These are phyloP conservation scores for Cyrtonyx montezumae DNA, from an alignment of 2,113 vertebrate genomes.

Conservation along the genomic window DNA sequence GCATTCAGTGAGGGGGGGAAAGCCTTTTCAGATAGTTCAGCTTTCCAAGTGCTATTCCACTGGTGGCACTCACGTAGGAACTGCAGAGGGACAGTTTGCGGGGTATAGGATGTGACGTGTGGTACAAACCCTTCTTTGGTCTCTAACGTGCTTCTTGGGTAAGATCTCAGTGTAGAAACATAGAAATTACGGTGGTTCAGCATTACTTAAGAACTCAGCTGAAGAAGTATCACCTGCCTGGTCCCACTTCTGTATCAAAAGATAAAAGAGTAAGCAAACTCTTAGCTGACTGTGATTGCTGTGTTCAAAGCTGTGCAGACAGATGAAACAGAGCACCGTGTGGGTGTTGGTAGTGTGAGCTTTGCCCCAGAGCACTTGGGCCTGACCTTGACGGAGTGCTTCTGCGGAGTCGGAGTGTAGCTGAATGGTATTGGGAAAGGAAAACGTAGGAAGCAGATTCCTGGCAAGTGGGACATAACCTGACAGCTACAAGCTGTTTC, in stretches of 20 bases:
- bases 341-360: not conserved
- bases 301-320: not conserved
- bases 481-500: not conserved
- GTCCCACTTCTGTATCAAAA: not conserved
- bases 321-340: not conserved
- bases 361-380: not conserved
- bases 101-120: not conserved
- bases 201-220: not conserved
- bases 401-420: not conserved
- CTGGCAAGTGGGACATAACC: not conserved
- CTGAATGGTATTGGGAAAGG: not conserved
- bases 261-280: not conserved
- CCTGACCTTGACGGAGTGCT: not conserved
- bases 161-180: not conserved
- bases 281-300: not conserved
- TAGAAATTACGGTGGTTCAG: accelerated
- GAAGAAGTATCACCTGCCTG: not conserved
- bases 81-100: not conserved
- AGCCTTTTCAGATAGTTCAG: not conserved
- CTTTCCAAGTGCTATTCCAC: not conserved
- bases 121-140: not conserved
- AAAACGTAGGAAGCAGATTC: accelerated
- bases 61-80: not conserved
- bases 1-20: not conserved
- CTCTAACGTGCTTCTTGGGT: not conserved